phyloP scores from a whole-genome alignment of 2,113 vertebrate species.

The Scalopus aquaticus region DNA sequence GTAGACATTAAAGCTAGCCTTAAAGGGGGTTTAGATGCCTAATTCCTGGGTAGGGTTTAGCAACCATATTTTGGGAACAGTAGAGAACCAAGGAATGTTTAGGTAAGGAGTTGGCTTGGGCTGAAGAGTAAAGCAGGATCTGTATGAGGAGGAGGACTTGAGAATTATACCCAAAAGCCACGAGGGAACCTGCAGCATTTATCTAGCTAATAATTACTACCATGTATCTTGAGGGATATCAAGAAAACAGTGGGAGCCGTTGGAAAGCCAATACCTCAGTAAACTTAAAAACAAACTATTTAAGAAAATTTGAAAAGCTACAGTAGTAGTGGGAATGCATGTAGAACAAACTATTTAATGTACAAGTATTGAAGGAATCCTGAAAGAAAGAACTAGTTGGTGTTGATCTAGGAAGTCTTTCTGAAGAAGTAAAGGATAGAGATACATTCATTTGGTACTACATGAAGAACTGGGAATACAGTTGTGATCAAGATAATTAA shows the following conservation, averaged over 20 bases:
- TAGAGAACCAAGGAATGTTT: neutral
- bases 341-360: neutral
- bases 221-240: neutral
- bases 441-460: neutral
- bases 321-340: neutral
- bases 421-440: neutral
- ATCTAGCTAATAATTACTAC: neutral
- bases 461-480: neutral
- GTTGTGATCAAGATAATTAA: neutral
- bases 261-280: neutral
- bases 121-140: constrained; percentile 19
- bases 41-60: neutral
- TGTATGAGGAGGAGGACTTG: neutral
- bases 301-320: constrained; percentile 25
- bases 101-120: neutral
- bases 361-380: neutral
- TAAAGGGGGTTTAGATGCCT: neutral
- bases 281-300: constrained; percentile 17
- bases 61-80: neutral
- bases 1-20: neutral
- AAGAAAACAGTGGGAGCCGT: neutral
- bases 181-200: neutral
- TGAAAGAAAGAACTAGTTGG: constrained; percentile 7
- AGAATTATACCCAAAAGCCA: constrained; percentile 6
- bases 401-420: constrained; percentile 10